These are phyloP conservation scores for Pachycephus smyrnensis DNA, from an alignment of 2,888 invertebrate genomes.

Conservation along the genomic window DNA sequence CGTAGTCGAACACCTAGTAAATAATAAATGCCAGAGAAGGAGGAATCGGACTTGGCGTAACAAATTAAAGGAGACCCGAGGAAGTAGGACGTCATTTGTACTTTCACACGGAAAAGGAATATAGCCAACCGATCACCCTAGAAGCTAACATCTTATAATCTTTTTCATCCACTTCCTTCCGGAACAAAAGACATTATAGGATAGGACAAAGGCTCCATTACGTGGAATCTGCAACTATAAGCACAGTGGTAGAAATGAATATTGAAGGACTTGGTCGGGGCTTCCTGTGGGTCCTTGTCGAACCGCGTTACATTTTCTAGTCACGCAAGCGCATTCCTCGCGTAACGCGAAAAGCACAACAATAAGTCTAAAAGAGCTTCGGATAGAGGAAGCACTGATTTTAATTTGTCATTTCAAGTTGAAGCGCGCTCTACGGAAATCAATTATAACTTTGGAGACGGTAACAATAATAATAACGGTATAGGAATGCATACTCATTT, in stretches of 20 bases:
- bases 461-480: conserved; percentile 31
- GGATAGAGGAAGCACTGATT: conserved; percentile 34
- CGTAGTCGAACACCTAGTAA: neutral
- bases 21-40: conserved; percentile 19
- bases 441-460: conserved; percentile 47
- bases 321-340: neutral
- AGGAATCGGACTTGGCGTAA: conserved; percentile 17
- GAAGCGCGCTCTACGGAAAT: conserved; percentile 39
- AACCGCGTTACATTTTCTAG: neutral
- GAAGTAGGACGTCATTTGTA: neutral
- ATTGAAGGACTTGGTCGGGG: neutral
- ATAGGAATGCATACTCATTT: conserved; percentile 14
- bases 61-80: conserved; percentile 31
- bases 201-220: neutral
- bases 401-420: conserved; percentile 43
- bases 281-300: neutral
- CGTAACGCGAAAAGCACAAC: neutral
- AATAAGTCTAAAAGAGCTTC: neutral
- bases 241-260: neutral
- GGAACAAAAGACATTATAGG: neutral
- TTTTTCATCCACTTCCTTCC: neutral
- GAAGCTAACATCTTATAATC: neutral
- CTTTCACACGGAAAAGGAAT: neutral
- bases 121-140: neutral
- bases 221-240: neutral